Conservation (phyloP, 2,113 vertebrate species). For the Gobio gobio region DNA sequence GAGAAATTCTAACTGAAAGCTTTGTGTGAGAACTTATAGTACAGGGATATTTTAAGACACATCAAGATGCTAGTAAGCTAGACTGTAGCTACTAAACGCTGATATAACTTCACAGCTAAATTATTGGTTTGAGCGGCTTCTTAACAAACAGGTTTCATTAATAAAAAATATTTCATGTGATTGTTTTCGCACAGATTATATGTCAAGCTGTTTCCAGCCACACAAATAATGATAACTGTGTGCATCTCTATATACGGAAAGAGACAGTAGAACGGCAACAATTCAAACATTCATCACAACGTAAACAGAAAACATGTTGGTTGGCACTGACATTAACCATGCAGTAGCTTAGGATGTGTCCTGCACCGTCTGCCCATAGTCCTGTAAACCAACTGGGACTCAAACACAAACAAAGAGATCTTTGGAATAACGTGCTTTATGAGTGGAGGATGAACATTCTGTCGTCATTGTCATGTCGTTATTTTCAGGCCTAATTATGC, state of each 20-base stretch:
- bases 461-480: not conserved
- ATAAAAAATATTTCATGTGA: not conserved
- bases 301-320: slow-evolving; percentile 59
- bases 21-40: not conserved
- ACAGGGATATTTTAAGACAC: slow-evolving; percentile 16
- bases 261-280: not conserved
- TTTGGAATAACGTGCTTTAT: not conserved
- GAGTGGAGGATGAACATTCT: not conserved
- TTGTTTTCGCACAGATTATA: slow-evolving; percentile 10
- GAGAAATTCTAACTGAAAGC: not conserved
- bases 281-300: slow-evolving; percentile 33
- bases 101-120: not conserved
- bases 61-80: not conserved
- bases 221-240: not conserved
- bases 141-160: not conserved
- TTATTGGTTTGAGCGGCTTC: not conserved
- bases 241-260: not conserved
- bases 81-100: not conserved
- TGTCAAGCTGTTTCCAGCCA: not conserved
- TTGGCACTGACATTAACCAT: slow-evolving; percentile 52
- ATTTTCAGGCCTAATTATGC: too few species aligned
- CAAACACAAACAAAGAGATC: slow-evolving; percentile 21
- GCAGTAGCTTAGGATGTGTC: slow-evolving; percentile 6
- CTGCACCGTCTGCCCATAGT: not conserved
- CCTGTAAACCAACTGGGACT: not conserved